Conservation (phyloP, 2,797 vertebrate species). For the Spizella passerina region DNA sequence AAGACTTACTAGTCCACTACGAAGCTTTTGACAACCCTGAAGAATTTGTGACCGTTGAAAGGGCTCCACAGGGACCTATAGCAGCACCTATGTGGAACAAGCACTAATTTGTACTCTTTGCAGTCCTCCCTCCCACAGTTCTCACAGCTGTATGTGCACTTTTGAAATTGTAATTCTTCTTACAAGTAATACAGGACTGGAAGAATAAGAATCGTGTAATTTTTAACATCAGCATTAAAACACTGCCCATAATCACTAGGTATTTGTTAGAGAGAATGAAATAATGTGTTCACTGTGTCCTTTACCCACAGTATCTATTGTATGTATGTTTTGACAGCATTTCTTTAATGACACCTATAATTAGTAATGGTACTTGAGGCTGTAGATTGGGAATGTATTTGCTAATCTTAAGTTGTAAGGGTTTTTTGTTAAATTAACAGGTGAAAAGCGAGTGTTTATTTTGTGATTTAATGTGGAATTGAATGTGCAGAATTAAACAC, state of each 20-base stretch:
- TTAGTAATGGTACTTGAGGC: constrained; percentile 33
- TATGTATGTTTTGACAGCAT: constrained; percentile 48
- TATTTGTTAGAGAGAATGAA: constrained; percentile 8
- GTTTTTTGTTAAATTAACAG: constrained; percentile 28
- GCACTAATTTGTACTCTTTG: constrained; percentile 75
- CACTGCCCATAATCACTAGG: constrained; percentile 24
- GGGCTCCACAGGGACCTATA: constrained; percentile 87
- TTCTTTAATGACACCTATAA: constrained; percentile 18
- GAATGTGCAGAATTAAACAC: constrained; percentile 9
- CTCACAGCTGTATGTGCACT: not conserved
- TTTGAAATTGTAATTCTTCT: not conserved
- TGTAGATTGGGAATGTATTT: constrained; percentile 23
- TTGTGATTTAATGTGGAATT: constrained; percentile 43
- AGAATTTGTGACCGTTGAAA: constrained; percentile 92
- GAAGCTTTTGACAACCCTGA: constrained; percentile 90
- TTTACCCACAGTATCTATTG: constrained; percentile 23
- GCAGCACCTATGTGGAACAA: constrained; percentile 95
- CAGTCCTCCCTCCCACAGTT: not conserved
- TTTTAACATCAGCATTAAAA: constrained; percentile 35
- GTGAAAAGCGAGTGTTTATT: constrained; percentile 12
- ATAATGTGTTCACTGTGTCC: constrained; percentile 23
- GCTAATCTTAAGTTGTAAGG: constrained; percentile 2
- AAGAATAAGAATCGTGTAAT: not conserved
- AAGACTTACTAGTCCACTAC: constrained; percentile 91
- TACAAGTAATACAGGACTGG: not conserved